Evolutionary conservation across 2,888 invertebrate genomes (phyloP).

Genomic region (Noctua fimbriata): DNA sequence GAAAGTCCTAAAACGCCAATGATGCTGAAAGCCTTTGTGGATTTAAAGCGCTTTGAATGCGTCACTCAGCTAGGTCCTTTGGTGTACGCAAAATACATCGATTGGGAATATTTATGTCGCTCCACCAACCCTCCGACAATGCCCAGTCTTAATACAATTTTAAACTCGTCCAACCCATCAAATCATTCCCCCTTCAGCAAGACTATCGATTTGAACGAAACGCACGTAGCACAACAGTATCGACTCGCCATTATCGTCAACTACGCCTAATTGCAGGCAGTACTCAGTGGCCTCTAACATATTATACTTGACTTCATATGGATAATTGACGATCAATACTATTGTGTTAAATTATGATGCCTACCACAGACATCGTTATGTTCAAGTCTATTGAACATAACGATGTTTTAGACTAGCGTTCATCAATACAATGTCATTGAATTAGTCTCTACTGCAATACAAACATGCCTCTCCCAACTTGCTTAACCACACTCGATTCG

Average conservation of each 20-base stretch:
- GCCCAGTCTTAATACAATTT: slow-evolving; percentile 2
- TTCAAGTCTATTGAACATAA: not conserved
- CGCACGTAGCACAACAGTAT: slow-evolving; percentile 34
- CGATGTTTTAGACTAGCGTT: not conserved
- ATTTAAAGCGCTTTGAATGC: not conserved
- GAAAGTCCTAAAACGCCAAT: not conserved
- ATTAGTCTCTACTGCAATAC: too few relatives aligned
- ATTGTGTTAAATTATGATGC: slow-evolving; percentile 30
- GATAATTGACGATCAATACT: slow-evolving; percentile 42
- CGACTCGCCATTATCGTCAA: slow-evolving; percentile 17
- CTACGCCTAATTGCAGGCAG: slow-evolving; percentile 46
- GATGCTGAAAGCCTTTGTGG: not conserved
- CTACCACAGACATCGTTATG: slow-evolving; percentile 11
- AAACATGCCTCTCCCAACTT: too few relatives aligned
- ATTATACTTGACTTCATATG: slow-evolving; percentile 29
- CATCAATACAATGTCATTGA: not conserved
- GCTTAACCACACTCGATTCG: not conserved
- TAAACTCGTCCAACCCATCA: slow-evolving; percentile 5
- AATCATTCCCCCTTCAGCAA: not conserved
- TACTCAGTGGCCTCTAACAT: slow-evolving; percentile 24
- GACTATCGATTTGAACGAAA: slow-evolving; percentile 35
- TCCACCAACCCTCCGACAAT: not conserved
- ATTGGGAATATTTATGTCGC: not conserved
- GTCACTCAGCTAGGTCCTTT: not conserved
- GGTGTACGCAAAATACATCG: not conserved